Conservation (phyloP, 2,888 invertebrate genomes). For the Fissipunctia ypsillon region DNA sequence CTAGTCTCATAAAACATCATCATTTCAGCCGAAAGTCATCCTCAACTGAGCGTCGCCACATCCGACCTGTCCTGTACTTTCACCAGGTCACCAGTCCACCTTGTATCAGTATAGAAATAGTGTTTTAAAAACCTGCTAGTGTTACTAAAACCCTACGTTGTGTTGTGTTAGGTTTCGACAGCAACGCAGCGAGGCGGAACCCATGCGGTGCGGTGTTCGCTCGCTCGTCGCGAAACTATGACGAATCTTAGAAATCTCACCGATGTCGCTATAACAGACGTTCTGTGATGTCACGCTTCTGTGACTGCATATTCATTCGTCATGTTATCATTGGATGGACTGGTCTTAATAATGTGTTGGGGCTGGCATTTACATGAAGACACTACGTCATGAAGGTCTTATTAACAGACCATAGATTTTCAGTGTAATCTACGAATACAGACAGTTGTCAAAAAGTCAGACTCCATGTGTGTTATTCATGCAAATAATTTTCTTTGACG, state of each 20-base stretch:
- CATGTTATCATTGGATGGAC: slow-evolving; percentile 8
- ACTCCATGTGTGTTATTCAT: background rate
- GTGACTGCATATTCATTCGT: slow-evolving; percentile 41
- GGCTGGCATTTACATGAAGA: background rate
- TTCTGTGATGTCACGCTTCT: slow-evolving; percentile 52
- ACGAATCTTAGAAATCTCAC: slow-evolving; percentile 63
- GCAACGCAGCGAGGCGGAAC: slow-evolving; percentile 47
- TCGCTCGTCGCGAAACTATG: slow-evolving; percentile 51
- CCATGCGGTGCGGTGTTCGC: slow-evolving; percentile 20
- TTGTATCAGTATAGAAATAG: no score
- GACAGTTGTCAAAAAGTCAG: background rate
- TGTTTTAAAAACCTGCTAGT: background rate
- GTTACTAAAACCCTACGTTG: slow-evolving; percentile 36
- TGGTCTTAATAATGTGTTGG: background rate
- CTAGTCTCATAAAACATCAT: background rate
- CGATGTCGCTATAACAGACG: slow-evolving; percentile 33
- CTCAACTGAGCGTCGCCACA: no score
- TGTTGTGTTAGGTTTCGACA: slow-evolving; percentile 45
- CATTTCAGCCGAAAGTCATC: no score
- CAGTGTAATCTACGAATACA: no score
- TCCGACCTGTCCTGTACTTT: no score
- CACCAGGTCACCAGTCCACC: no score
- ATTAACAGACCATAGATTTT: background rate
- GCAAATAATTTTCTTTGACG: no score
- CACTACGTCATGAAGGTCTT: no score